Conservation (phyloP, 2,797 vertebrate genomes). For the Lepus townsendii region DNA sequence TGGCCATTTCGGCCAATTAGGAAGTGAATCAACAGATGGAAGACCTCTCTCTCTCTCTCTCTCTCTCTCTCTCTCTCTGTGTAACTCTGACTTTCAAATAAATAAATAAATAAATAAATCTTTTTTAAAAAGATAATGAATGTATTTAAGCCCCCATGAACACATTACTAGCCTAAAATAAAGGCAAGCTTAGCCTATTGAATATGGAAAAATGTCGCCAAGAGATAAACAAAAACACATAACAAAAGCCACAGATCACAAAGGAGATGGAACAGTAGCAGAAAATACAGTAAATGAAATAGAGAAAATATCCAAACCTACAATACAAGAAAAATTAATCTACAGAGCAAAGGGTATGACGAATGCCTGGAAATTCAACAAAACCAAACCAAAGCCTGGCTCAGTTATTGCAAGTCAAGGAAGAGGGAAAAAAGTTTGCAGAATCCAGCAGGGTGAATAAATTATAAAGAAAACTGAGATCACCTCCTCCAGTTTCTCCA, state of each 20-base stretch:
- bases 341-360: background rate
- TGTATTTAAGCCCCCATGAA: background rate
- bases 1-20: too few species aligned
- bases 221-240: background rate
- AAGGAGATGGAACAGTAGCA: background rate
- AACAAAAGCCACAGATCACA: background rate
- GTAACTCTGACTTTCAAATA: too few species aligned
- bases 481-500: background rate
- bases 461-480: background rate
- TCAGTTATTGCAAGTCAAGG: background rate
- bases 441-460: background rate
- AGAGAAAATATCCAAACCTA: background rate
- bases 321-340: background rate
- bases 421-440: background rate
- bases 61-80: too few species aligned
- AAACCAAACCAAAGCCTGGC: background rate
- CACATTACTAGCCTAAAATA: background rate
- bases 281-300: background rate
- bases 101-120: too few species aligned
- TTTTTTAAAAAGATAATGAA: background rate
- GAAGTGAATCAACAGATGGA: too few species aligned
- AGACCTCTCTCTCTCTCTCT: too few species aligned
- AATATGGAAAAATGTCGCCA: background rate
- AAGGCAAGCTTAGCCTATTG: background rate
- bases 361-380: background rate